Conservation (phyloP, 2,888 invertebrate genomes). For the Ochropleura leucogaster region DNA sequence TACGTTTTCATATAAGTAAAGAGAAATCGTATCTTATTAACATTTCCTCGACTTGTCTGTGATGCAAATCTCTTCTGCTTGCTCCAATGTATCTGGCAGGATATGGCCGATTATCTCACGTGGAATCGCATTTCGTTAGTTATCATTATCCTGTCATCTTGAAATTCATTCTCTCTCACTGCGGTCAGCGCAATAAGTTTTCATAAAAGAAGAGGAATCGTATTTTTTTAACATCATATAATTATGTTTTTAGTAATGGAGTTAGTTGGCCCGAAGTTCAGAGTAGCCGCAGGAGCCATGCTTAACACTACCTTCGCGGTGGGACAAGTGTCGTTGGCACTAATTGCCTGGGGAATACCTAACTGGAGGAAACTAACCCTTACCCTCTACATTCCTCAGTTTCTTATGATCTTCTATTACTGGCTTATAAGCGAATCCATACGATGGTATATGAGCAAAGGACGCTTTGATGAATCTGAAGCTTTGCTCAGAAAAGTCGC, state of each 20-base stretch:
- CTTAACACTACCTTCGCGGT: constrained; percentile 92
- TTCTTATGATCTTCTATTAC: constrained; percentile 92
- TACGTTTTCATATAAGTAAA: too few relatives aligned
- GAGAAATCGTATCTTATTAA: too few relatives aligned
- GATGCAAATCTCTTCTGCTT: constrained; percentile 50
- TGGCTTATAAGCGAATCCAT: constrained; percentile 93
- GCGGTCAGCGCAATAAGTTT: too few relatives aligned
- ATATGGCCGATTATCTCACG: constrained; percentile 89
- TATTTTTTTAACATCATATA: too few relatives aligned
- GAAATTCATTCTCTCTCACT: too few relatives aligned
- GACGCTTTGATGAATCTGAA: constrained; percentile 91
- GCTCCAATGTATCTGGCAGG: constrained; percentile 76
- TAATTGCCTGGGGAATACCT: constrained; percentile 92
- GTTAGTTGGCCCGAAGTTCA: constrained; percentile 92
- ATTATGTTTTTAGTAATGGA: constrained; percentile 91
- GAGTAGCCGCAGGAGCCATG: constrained; percentile 93
- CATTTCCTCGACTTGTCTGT: constrained; percentile 19
- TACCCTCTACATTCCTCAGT: constrained; percentile 92
- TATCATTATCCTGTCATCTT: too few relatives aligned
- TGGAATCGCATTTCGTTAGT: too few relatives aligned
- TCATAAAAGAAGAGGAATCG: too few relatives aligned
- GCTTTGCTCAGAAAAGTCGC: constrained; percentile 91
- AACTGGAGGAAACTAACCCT: constrained; percentile 93
- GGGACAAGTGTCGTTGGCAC: constrained; percentile 92
- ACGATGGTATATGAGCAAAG: constrained; percentile 94